phyloP scores from a whole-genome alignment of 2,888 invertebrate genomes.

The Gryllus longicercus region DNA sequence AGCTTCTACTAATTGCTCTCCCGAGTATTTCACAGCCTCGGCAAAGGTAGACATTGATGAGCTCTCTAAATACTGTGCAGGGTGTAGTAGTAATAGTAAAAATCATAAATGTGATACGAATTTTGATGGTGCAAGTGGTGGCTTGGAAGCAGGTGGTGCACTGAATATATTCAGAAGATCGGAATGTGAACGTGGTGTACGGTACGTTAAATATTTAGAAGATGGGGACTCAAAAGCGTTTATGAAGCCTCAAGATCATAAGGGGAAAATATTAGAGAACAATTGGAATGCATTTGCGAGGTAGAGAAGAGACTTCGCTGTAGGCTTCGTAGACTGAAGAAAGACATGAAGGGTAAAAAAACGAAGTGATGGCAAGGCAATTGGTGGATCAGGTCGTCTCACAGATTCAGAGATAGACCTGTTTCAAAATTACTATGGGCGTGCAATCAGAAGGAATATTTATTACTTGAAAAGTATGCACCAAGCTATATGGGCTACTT shows the following conservation, averaged over 20 bases:
- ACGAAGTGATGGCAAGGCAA: constrained; percentile 30
- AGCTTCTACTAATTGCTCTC: too few relatives aligned
- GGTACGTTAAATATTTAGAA: constrained; percentile 31
- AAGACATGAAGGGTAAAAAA: constrained; percentile 29
- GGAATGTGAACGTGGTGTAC: constrained; percentile 25
- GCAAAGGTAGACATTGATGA: background rate
- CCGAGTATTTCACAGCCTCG: too few relatives aligned
- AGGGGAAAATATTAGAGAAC: constrained; percentile 11
- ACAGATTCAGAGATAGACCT: constrained; percentile 29
- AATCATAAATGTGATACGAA: constrained; percentile 22
- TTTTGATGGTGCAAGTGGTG: constrained; percentile 27
- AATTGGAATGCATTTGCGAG: constrained; percentile 32
- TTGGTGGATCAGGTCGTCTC: constrained; percentile 25
- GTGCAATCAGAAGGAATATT: constrained; percentile 32
- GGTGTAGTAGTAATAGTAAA: background rate
- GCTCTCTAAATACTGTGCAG: background rate
- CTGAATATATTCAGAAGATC: constrained; percentile 29
- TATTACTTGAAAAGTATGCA: constrained; percentile 30
- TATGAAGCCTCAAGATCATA: constrained; percentile 25
- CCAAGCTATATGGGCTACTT: constrained; percentile 34
- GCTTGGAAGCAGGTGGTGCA: constrained; percentile 32
- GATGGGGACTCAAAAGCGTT: constrained; percentile 33
- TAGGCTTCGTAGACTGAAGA: constrained; percentile 27
- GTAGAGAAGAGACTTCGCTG: constrained; percentile 29
- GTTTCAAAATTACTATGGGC: constrained; percentile 33